Conservation (phyloP, 2,888 invertebrate species). For the Zeuzera pyrina region DNA sequence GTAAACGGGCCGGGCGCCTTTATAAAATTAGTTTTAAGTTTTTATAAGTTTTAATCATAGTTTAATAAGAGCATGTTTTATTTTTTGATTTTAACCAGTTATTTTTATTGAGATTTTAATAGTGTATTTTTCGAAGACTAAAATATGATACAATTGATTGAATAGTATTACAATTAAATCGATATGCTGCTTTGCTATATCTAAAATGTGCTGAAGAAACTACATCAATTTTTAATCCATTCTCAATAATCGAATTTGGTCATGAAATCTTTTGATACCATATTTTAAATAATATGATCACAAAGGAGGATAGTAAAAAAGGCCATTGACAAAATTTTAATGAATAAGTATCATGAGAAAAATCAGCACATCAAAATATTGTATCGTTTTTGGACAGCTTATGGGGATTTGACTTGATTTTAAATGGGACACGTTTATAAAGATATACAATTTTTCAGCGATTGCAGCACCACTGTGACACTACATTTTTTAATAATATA, state of each 20-base stretch:
- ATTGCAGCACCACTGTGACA: too few relatives aligned
- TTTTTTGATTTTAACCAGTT: slow-evolving; percentile 52
- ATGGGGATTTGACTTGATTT: slow-evolving; percentile 50
- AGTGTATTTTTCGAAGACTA: background rate
- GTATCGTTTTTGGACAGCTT: slow-evolving; percentile 35
- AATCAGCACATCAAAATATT: slow-evolving; percentile 36
- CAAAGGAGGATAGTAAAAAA: slow-evolving; percentile 24
- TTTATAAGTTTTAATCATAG: slow-evolving; percentile 30
- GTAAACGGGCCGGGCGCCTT: slow-evolving; percentile 48
- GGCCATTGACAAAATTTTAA: slow-evolving; percentile 21
- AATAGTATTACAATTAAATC: too few relatives aligned
- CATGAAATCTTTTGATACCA: slow-evolving; percentile 41
- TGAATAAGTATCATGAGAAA: too few relatives aligned
- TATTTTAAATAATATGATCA: slow-evolving; percentile 60
- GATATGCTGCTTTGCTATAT: too few relatives aligned
- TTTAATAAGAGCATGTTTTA: slow-evolving; percentile 56
- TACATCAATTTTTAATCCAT: too few relatives aligned
- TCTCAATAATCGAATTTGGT: too few relatives aligned
- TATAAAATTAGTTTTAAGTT: slow-evolving; percentile 19
- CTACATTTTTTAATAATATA: slow-evolving; percentile 15
- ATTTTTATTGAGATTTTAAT: slow-evolving; percentile 19
- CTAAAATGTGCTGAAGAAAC: too few relatives aligned
- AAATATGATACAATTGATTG: too few relatives aligned
- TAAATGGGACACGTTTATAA: slow-evolving; percentile 48
- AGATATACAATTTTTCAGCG: slow-evolving; percentile 18